phyloP scores from a whole-genome alignment of 2,888 invertebrate species.

The Mimumesa dahlbomi region DNA sequence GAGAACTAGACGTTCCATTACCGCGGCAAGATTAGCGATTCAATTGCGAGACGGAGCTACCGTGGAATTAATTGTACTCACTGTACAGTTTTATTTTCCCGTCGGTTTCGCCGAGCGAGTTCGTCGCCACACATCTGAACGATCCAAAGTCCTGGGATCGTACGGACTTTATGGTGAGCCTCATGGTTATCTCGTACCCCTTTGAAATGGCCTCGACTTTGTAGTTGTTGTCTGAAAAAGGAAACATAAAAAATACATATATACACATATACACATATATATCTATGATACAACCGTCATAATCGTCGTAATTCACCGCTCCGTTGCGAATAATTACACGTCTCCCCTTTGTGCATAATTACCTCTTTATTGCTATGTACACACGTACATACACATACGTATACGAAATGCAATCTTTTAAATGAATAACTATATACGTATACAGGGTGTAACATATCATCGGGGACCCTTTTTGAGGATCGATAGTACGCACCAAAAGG shows the following conservation, averaged over 20 bases:
- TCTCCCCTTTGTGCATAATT: not conserved
- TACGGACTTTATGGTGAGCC: conserved; percentile 79
- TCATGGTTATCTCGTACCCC: conserved; percentile 79
- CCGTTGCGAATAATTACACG: not conserved
- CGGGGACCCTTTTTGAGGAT: too few species aligned
- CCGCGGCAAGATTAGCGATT: too few species aligned
- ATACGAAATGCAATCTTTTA: not conserved
- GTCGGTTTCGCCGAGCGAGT: conserved; percentile 81
- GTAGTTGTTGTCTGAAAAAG: conserved; percentile 78
- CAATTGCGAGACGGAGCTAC: too few species aligned
- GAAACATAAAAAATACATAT: not conserved
- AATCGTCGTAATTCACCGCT: not conserved
- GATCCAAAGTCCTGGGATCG: conserved; percentile 78
- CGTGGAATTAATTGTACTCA: conserved; percentile 72
- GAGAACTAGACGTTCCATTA: too few species aligned
- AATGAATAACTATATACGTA: too few species aligned
- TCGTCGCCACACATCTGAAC: conserved; percentile 81
- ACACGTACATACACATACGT: too few species aligned
- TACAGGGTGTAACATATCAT: too few species aligned
- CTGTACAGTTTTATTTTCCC: conserved; percentile 81
- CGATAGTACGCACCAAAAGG: too few species aligned
- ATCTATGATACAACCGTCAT: not conserved
- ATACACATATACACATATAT: too few species aligned
- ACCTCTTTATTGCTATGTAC: not conserved
- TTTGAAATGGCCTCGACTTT: conserved; percentile 73